These are phyloP conservation scores for Rhingia campestris DNA, from an alignment of 2,888 invertebrate species.

Conservation along the genomic window DNA sequence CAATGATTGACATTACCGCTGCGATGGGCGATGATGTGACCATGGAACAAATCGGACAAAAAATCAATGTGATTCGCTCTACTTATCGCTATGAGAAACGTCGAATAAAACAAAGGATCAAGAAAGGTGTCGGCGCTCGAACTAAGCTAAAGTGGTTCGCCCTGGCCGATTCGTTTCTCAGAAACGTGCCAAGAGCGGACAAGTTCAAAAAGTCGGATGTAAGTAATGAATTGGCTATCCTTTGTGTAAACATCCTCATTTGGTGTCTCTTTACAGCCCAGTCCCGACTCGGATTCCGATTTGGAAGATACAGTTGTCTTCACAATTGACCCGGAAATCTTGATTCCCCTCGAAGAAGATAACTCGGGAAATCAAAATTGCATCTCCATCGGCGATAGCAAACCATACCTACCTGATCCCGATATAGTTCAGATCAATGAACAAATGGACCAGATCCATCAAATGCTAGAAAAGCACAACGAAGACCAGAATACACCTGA, in stretches of 20 bases:
- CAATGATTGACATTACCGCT: conserved; percentile 75
- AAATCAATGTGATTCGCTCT: conserved; percentile 76
- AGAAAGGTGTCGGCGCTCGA: conserved; percentile 75
- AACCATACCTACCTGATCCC: not conserved
- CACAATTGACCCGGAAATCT: conserved; percentile 75
- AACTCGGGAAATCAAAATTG: conserved; percentile 66
- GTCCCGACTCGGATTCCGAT: conserved; percentile 75
- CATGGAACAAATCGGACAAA: conserved; percentile 75
- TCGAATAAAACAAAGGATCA: conserved; percentile 76
- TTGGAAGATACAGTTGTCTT: conserved; percentile 76
- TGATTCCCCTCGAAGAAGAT: conserved; percentile 74
- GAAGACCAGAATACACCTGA: not conserved
- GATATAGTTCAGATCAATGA: conserved; percentile 53
- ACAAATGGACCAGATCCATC: conserved; percentile 64
- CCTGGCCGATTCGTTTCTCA: conserved; percentile 76
- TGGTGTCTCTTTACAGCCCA: conserved; percentile 25
- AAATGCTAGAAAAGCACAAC: conserved; percentile 55
- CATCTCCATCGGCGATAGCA: conserved; percentile 57
- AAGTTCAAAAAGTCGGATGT: conserved; percentile 67
- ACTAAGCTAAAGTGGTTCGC: conserved; percentile 77
- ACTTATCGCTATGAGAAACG: conserved; percentile 77
- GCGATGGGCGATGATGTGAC: conserved; percentile 75
- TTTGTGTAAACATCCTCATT: not conserved
- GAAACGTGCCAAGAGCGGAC: conserved; percentile 74
- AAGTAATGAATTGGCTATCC: not conserved